A percentile compares a stretch with the other conserved stretches of the same genome.
These are phyloP conservation scores for Scaptomyza montana DNA, from an alignment of 1,140 invertebrate genomes.

Conservation along the genomic window DNA sequence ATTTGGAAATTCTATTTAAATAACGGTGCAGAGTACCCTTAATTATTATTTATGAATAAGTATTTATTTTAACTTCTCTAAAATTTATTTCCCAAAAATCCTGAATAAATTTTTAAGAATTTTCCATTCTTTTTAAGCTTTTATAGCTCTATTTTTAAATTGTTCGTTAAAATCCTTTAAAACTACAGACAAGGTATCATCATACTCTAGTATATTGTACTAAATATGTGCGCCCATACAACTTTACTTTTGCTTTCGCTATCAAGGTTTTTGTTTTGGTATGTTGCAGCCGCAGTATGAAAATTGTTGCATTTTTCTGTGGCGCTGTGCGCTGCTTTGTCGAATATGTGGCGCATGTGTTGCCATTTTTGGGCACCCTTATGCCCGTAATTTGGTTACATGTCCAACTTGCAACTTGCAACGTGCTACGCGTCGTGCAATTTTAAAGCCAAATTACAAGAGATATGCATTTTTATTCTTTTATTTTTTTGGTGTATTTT, in stretches of 20 bases:
- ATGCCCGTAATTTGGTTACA: conserved; percentile 65
- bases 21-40: no score
- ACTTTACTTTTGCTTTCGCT: conserved; percentile 9
- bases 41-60: no score
- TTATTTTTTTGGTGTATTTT: conserved; percentile 27
- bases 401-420: conserved; percentile 45
- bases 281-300: conserved; percentile 10
- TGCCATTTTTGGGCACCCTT: conserved; percentile 23
- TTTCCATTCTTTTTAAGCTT: no score
- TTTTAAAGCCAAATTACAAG: conserved; percentile 22
- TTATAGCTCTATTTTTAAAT: no score
- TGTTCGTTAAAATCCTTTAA: no score
- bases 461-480: conserved; percentile 9
- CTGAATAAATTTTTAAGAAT: no score
- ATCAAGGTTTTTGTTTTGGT: background rate
- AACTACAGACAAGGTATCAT: background rate
- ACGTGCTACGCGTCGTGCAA: conserved; percentile 10
- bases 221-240: background rate
- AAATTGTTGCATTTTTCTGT: conserved; percentile 72
- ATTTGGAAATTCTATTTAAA: no score
- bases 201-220: background rate
- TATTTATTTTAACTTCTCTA: no score
- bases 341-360: conserved; percentile 58
- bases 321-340: conserved; percentile 6
- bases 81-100: no score